Conservation (phyloP, 2,113 vertebrate species). For the Microcebus murinus region DNA sequence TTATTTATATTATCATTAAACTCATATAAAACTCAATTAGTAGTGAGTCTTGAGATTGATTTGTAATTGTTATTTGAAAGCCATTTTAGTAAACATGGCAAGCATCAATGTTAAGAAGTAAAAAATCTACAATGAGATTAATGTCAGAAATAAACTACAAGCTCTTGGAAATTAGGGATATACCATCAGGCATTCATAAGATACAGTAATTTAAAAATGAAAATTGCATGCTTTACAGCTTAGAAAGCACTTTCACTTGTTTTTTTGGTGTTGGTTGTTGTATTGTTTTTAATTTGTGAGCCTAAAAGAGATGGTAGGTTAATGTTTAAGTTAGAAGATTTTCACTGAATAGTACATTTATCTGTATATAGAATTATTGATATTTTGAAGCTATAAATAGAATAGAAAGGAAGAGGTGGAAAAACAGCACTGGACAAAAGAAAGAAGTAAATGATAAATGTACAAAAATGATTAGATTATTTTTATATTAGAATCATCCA, state of each 20-base stretch:
- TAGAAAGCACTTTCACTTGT: not conserved
- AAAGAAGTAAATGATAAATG: not conserved
- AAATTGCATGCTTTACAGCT: not conserved
- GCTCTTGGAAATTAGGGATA: not conserved
- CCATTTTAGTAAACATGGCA: not conserved
- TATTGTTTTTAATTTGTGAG: not conserved
- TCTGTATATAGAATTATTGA: not conserved
- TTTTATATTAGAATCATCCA: not conserved
- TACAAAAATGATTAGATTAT: not conserved
- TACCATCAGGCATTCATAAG: not conserved
- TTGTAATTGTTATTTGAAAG: conserved; percentile 9
- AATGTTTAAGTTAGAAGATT: not conserved
- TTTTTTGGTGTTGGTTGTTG: not conserved
- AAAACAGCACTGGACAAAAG: not conserved
- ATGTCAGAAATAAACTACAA: not conserved
- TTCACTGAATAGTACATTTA: not conserved
- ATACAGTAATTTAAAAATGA: not conserved
- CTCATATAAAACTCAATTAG: not conserved
- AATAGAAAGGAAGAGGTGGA: not conserved
- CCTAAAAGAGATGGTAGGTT: not conserved
- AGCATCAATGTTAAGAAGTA: not conserved
- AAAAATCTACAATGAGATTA: not conserved
- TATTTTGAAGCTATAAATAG: not conserved
- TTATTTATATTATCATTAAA: conserved; percentile 26
- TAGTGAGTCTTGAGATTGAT: not conserved